Percentiles rank a stretch among this genome's conserved stretches.
Evolutionary conservation across 2,888 invertebrate species (phyloP).

Genomic region (Drymonia ruficornis): DNA sequence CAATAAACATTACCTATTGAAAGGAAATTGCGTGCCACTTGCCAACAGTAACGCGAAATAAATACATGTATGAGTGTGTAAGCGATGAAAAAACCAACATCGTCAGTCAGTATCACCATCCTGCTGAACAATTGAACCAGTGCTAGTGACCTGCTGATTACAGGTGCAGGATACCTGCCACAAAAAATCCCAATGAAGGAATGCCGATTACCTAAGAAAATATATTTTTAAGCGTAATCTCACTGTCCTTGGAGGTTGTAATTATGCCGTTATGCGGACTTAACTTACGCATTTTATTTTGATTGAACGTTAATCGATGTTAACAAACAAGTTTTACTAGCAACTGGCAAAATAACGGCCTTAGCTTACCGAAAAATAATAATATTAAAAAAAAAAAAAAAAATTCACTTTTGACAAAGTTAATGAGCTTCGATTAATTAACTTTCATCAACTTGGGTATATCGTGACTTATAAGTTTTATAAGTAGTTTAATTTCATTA

Average conservation of each 20-base stretch:
- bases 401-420: no score
- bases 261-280: background rate
- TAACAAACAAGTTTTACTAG: no score
- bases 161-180: background rate
- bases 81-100: background rate
- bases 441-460: background rate
- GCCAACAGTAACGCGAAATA: background rate
- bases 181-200: background rate
- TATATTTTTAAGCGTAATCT: background rate
- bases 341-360: no score
- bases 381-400: no score
- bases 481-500: background rate
- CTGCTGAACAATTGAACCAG: background rate
- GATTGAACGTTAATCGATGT: no score
- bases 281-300: background rate
- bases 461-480: background rate
- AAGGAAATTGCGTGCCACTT: background rate
- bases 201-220: background rate
- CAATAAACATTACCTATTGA: background rate
- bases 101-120: background rate
- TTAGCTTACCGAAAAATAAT: no score
- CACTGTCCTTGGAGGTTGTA: background rate
- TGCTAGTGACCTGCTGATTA: background rate
- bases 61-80: slow-evolving; percentile 1
- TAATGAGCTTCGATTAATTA: no score